These are phyloP conservation scores for Perodicticus potto DNA, from an alignment of 2,797 vertebrate genomes.

Conservation along the genomic window DNA sequence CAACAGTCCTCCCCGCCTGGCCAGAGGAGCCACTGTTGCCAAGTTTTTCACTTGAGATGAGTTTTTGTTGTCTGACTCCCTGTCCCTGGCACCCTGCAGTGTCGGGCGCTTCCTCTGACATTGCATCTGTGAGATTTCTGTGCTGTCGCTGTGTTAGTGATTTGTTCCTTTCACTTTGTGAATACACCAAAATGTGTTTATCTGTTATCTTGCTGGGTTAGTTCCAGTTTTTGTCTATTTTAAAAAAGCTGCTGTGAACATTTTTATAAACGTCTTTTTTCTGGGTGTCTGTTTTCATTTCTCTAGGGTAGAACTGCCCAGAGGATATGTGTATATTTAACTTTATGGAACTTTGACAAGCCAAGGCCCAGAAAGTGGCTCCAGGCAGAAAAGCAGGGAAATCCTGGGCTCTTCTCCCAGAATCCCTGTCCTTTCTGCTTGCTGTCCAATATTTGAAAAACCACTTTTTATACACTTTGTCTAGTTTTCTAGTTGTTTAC, in stretches of 20 bases:
- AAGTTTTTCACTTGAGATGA: not conserved
- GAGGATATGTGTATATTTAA: constrained; percentile 12
- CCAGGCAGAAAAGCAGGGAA: not conserved
- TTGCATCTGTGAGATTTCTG: not conserved
- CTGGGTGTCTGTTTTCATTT: constrained; percentile 14
- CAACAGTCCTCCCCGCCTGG: rapidly evolving
- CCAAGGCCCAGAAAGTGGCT: not conserved
- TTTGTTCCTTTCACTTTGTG: not conserved
- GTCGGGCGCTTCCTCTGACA: not conserved
- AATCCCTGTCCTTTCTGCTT: not conserved
- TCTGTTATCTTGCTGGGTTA: not conserved
- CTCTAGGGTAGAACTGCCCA: not conserved
- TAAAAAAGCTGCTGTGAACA: not conserved
- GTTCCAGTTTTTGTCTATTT: not conserved
- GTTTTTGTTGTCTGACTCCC: not conserved
- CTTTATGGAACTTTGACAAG: not conserved
- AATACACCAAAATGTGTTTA: not conserved
- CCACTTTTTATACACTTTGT: not conserved
- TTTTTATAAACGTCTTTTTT: constrained; percentile 18
- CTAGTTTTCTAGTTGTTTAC: not conserved
- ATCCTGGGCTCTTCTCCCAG: not conserved
- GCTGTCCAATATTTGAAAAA: not conserved
- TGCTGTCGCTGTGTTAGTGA: not conserved
- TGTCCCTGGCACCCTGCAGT: rapidly evolving
- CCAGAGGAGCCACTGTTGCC: not conserved